phyloP scores from a whole-genome alignment of 2,888 invertebrate genomes.

The Oscheius sp. region DNA sequence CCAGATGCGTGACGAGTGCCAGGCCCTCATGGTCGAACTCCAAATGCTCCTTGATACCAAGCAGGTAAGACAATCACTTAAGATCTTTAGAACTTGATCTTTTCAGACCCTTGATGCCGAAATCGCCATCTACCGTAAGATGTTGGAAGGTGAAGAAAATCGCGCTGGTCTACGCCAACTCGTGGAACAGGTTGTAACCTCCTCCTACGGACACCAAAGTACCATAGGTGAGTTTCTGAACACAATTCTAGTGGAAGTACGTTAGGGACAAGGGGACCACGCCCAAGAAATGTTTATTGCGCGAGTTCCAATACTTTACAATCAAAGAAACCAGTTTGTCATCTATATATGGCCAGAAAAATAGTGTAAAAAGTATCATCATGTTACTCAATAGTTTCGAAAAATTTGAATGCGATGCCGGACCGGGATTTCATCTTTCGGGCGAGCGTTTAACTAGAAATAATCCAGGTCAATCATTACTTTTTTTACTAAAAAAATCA shows the following conservation, averaged over 20 bases:
- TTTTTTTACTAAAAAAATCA: background rate
- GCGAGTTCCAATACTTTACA: slow-evolving; percentile 28
- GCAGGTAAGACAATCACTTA: slow-evolving; percentile 57
- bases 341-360: slow-evolving; percentile 1
- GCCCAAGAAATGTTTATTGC: slow-evolving; percentile 12
- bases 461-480: slow-evolving; percentile 2
- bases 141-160: slow-evolving; percentile 75
- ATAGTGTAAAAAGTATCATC: slow-evolving; percentile 1
- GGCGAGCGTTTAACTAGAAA: slow-evolving; percentile 20
- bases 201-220: slow-evolving; percentile 56
- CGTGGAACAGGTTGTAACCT: slow-evolving; percentile 70
- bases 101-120: slow-evolving; percentile 73
- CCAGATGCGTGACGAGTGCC: slow-evolving; percentile 70
- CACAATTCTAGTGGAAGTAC: background rate
- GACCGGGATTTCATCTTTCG: slow-evolving; percentile 10
- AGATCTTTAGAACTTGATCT: background rate
- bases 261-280: slow-evolving; percentile 5
- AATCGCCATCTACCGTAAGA: slow-evolving; percentile 75
- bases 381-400: slow-evolving; percentile 23
- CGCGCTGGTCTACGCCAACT: slow-evolving; percentile 70
- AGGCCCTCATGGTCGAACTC: slow-evolving; percentile 71
- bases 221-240: slow-evolving; percentile 10
- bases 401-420: slow-evolving; percentile 21
- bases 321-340: slow-evolving; percentile 9
- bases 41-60: slow-evolving; percentile 74